Evolutionary conservation across 2,113 vertebrate genomes (phyloP).

Genomic region (Eonycteris spelaea): DNA sequence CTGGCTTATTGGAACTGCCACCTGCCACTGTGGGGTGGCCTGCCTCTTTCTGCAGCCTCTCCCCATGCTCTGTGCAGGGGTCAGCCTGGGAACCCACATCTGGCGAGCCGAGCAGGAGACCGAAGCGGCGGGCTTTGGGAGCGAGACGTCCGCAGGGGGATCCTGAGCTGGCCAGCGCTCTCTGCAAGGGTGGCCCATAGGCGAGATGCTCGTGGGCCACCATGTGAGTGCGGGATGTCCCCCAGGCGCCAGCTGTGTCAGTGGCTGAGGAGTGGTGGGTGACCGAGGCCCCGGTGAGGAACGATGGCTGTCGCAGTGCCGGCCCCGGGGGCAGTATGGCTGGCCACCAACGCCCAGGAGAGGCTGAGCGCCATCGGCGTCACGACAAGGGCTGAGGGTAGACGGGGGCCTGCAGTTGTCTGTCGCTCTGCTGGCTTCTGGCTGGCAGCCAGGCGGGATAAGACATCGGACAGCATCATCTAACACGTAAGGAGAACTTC

Average conservation of each 20-base stretch:
- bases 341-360: no score
- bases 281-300: neutral
- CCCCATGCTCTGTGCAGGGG: no score
- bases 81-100: no score
- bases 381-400: neutral
- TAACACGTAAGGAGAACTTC: neutral
- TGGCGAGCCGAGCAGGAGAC: no score
- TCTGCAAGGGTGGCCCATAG: neutral
- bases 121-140: neutral
- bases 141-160: neutral
- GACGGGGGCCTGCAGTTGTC: neutral
- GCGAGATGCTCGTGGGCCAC: neutral
- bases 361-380: neutral
- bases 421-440: neutral
- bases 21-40: no score
- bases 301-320: neutral
- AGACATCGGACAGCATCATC: no score
- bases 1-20: no score
- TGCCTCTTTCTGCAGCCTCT: no score
- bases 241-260: no score
- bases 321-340: neutral
- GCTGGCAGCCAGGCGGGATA: neutral
- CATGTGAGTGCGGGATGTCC: neutral
- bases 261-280: no score
- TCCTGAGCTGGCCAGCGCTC: neutral